These are phyloP conservation scores for Chelonoidis abingdonii DNA, from an alignment of 2,113 vertebrate genomes.

Conservation along the genomic window DNA sequence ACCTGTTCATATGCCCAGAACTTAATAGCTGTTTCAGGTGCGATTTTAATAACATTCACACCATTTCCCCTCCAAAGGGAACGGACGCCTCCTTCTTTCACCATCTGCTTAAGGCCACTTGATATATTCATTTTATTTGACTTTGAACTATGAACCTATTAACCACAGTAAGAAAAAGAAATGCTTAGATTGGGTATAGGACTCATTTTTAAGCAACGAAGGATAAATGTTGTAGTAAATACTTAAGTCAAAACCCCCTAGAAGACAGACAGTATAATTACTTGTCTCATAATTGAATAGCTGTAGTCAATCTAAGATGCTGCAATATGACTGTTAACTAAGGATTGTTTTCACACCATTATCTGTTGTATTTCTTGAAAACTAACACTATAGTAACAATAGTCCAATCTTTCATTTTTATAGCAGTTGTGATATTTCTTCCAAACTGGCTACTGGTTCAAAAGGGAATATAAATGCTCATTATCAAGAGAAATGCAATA, in stretches of 20 bases:
- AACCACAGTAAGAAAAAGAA: constrained; percentile 17
- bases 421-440: neutral
- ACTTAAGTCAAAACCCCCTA: neutral
- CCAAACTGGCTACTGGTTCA: neutral
- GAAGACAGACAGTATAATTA: neutral
- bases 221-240: neutral
- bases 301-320: neutral
- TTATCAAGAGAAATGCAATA: neutral
- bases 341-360: neutral
- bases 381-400: neutral
- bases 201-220: neutral
- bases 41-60: constrained; percentile 95
- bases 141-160: constrained; percentile 91
- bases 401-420: neutral
- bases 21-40: constrained; percentile 95
- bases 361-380: neutral
- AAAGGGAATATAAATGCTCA: neutral
- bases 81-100: constrained; percentile 88
- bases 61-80: constrained; percentile 97
- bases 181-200: neutral
- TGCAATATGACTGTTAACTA: neutral
- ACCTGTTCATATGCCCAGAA: constrained; percentile 97
- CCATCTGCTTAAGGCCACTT: constrained; percentile 90
- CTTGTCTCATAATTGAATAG: neutral
- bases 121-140: constrained; percentile 86